Percentiles rank a stretch among this genome's conserved stretches.
These are phyloP conservation scores for Eospalax fontanierii DNA, from an alignment of 2,797 vertebrate species.

Conservation along the genomic window DNA sequence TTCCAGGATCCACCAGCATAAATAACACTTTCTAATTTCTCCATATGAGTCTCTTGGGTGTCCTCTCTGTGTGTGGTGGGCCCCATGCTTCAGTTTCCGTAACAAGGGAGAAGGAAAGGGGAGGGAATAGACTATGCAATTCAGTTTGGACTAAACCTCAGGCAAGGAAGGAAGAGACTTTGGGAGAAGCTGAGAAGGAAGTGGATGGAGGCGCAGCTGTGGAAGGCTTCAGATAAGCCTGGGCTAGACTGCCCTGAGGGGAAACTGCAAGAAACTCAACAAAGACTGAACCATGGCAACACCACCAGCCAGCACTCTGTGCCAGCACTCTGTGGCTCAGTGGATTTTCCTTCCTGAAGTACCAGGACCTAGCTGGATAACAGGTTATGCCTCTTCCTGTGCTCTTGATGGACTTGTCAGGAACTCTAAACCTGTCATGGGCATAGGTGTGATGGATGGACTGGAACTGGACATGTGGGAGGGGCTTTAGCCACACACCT, in stretches of 20 bases:
- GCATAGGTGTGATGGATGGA: neutral
- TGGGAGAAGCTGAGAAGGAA: neutral
- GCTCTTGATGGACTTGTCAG: neutral
- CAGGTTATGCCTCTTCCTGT: neutral
- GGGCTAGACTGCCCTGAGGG: neutral
- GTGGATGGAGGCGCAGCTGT: neutral
- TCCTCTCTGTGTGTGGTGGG: too few species aligned
- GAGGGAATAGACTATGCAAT: neutral
- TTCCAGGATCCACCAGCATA: too few species aligned
- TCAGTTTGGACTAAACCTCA: neutral
- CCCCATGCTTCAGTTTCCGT: too few species aligned
- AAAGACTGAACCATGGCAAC: neutral
- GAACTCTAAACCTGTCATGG: neutral
- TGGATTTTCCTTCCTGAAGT: neutral
- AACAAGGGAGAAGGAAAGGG: neutral
- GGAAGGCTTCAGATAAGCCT: neutral
- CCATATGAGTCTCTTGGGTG: too few species aligned
- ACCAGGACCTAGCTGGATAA: accelerated
- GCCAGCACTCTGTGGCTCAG: neutral
- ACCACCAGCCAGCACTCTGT: neutral
- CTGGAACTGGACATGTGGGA: neutral
- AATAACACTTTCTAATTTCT: too few species aligned
- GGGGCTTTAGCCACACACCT: too few species aligned
- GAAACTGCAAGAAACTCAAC: neutral
- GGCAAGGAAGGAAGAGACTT: neutral